phyloP scores from a whole-genome alignment of 2,113 vertebrate genomes.

The Crotalus helleri region DNA sequence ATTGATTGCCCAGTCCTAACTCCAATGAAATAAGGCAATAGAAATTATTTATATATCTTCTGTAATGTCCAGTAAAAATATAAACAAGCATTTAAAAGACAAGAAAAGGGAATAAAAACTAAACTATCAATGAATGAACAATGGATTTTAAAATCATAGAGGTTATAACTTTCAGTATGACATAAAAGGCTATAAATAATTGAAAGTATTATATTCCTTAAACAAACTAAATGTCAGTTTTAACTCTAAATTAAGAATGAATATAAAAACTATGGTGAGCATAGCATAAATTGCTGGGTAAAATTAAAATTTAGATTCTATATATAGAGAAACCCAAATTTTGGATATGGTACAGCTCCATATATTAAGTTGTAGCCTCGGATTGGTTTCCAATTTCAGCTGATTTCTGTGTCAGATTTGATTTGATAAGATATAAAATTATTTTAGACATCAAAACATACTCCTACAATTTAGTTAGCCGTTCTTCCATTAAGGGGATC shows the following conservation, averaged over 20 bases:
- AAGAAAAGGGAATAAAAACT: not conserved
- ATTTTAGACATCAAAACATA: not conserved
- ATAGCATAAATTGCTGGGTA: not conserved
- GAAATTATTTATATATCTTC: not conserved
- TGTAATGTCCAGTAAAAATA: too few species aligned
- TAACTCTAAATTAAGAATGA: not conserved
- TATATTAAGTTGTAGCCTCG: not conserved
- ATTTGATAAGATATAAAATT: not conserved
- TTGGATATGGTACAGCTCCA: not conserved
- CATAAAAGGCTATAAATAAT: not conserved
- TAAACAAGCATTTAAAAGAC: not conserved
- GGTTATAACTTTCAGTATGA: not conserved
- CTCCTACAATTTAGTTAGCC: too few species aligned
- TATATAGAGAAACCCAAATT: not conserved
- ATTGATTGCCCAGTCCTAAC: not conserved
- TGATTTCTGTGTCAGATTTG: not conserved
- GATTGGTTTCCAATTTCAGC: not conserved
- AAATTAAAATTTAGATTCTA: not conserved
- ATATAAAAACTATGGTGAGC: not conserved
- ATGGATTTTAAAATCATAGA: not conserved
- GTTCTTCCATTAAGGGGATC: too few species aligned
- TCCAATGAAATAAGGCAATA: not conserved
- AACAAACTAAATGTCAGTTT: not conserved
- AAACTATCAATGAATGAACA: not conserved
- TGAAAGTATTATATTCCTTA: not conserved